These are phyloP conservation scores for Leucophenga maculata DNA, from an alignment of 2,888 invertebrate species.

Conservation along the genomic window DNA sequence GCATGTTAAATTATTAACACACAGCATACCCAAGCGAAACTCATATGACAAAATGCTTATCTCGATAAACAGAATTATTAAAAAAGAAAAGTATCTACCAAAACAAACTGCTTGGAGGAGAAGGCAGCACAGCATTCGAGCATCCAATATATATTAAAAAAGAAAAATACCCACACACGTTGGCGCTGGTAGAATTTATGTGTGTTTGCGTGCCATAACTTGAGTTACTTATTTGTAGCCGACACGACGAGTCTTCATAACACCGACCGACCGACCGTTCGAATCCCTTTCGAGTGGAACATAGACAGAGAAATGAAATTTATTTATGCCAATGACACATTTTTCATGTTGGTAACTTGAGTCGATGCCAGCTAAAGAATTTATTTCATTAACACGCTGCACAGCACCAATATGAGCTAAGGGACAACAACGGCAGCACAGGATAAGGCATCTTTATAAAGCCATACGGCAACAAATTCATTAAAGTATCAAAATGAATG, in stretches of 20 bases:
- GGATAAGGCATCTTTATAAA: conserved; percentile 16
- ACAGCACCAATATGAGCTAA: conserved; percentile 15
- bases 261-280: background rate
- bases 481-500: conserved; percentile 3
- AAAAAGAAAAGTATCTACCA: background rate
- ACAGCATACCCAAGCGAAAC: too few relatives aligned
- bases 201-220: conserved; percentile 6
- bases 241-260: background rate
- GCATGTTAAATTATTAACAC: background rate
- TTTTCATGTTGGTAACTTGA: conserved; percentile 60
- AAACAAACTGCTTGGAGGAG: too few relatives aligned
- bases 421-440: background rate
- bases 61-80: background rate
- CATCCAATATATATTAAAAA: too few relatives aligned
- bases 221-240: background rate
- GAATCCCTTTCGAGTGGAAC: background rate
- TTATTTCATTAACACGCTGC: conserved; percentile 62
- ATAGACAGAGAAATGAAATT: conserved; percentile 10
- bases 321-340: conserved; percentile 56
- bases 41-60: conserved; percentile 14
- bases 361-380: conserved; percentile 50
- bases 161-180: background rate
- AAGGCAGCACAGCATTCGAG: too few relatives aligned
- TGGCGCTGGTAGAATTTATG: conserved; percentile 4
- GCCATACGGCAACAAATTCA: conserved; percentile 13